Evolutionary conservation across 2,888 invertebrate genomes (phyloP).

Genomic region (Parasteatoda lunata): DNA sequence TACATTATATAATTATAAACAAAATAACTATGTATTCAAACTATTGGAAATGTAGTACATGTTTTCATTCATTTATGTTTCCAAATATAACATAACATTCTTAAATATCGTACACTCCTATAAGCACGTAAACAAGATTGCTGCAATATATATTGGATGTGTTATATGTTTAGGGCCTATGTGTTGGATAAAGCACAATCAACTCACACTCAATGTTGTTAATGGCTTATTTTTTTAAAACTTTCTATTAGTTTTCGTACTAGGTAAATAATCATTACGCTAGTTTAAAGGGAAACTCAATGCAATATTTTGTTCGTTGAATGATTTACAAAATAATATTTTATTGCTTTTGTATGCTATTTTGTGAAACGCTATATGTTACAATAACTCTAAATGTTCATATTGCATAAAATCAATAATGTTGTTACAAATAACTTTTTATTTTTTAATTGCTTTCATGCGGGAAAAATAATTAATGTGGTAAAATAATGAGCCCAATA

Average conservation of each 20-base stretch:
- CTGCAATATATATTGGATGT: conserved; percentile 36
- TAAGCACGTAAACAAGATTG: conserved; percentile 23
- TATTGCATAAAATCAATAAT: not conserved
- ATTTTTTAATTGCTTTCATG: too few species aligned
- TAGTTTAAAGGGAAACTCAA: not conserved
- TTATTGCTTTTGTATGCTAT: not conserved
- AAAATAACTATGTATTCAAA: conserved; percentile 35
- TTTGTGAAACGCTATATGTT: not conserved
- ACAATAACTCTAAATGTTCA: not conserved
- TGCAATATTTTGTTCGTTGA: not conserved
- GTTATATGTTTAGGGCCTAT: not conserved
- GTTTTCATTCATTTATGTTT: conserved; percentile 28
- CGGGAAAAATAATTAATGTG: too few species aligned
- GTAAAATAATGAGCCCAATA: too few species aligned
- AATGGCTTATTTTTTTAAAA: not conserved
- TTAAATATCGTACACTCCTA: conserved; percentile 9
- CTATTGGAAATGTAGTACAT: conserved; percentile 21
- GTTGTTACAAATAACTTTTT: too few species aligned
- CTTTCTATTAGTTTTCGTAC: not conserved
- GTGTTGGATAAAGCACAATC: not conserved
- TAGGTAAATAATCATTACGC: not conserved
- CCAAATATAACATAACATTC: conserved; percentile 35
- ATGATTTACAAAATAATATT: too few species aligned
- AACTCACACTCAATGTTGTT: not conserved
- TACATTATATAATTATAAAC: conserved; percentile 49